These are phyloP conservation scores for Agrypnia vestita DNA, from an alignment of 1,140 invertebrate species.

Conservation along the genomic window DNA sequence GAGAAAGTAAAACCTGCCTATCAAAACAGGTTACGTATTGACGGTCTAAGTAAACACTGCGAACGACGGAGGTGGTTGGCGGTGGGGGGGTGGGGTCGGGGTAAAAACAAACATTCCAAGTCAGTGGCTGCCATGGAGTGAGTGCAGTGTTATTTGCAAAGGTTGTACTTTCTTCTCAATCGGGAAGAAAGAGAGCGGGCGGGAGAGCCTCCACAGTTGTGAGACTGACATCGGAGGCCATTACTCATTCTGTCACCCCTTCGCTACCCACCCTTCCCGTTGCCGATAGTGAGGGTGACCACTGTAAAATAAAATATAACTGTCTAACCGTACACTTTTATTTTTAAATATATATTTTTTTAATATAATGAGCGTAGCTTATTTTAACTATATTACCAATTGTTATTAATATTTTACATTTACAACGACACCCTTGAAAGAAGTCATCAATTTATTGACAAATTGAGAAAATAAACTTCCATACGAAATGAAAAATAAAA, in stretches of 20 bases:
- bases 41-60: constrained; percentile 22
- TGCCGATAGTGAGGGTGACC: constrained; percentile 32
- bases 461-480: too few relatives aligned
- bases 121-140: constrained; percentile 5
- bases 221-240: constrained; percentile 59
- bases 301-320: neutral
- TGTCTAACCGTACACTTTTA: neutral
- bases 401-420: too few relatives aligned
- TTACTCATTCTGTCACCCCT: constrained; percentile 61
- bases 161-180: constrained; percentile 50
- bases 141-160: constrained; percentile 37
- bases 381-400: too few relatives aligned
- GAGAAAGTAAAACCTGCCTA: neutral
- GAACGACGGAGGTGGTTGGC: constrained; percentile 11
- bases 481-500: too few relatives aligned
- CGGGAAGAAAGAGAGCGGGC: constrained; percentile 40
- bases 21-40: constrained; percentile 11
- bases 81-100: neutral
- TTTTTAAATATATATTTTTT: neutral
- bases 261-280: constrained; percentile 24
- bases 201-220: constrained; percentile 47
- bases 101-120: constrained; percentile 50
- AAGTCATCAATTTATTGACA: too few relatives aligned
- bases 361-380: too few relatives aligned
- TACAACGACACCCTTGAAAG: too few relatives aligned